These are phyloP conservation scores for Muricea muricata DNA, from an alignment of 92 coral and sea anemone species.

Conservation along the genomic window DNA sequence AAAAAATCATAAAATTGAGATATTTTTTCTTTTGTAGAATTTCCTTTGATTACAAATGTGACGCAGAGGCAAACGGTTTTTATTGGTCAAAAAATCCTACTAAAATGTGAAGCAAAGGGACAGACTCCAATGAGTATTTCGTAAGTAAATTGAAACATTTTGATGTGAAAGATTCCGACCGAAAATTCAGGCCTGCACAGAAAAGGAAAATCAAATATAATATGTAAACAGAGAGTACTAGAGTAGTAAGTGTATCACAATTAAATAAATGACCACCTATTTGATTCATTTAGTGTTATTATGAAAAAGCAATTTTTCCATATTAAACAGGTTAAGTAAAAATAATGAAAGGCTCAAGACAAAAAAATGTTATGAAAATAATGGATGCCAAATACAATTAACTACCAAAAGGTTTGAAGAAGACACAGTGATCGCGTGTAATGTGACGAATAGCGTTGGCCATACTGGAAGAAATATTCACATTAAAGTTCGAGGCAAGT, in stretches of 20 bases:
- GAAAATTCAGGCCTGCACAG: too few relatives aligned
- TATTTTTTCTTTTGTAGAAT: not conserved
- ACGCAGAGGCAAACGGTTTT: slow-evolving; percentile 10
- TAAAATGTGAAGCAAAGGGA: slow-evolving; percentile 26
- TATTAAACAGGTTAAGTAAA: slow-evolving; percentile 10
- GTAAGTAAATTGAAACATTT: not conserved
- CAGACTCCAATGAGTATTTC: slow-evolving; percentile 26
- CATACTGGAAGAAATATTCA: slow-evolving; percentile 56
- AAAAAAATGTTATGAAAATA: not conserved
- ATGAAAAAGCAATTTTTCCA: too few relatives aligned
- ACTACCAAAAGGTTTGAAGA: slow-evolving; percentile 30
- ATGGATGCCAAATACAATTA: not conserved
- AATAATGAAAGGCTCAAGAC: not conserved
- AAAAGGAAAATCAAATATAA: too few relatives aligned
- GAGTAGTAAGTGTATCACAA: too few relatives aligned
- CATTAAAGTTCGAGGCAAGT: slow-evolving; percentile 41
- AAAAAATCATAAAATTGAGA: too few relatives aligned
- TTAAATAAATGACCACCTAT: too few relatives aligned
- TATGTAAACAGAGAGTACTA: too few relatives aligned
- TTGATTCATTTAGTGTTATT: too few relatives aligned
- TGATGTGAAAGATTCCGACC: too few relatives aligned
- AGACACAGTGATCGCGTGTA: slow-evolving; percentile 72
- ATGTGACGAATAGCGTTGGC: slow-evolving; percentile 72
- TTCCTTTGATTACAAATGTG: slow-evolving; percentile 14
- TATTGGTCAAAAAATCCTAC: slow-evolving; percentile 13